These are phyloP conservation scores for Mungos mungo DNA, from an alignment of 2,113 vertebrate species.

Conservation along the genomic window DNA sequence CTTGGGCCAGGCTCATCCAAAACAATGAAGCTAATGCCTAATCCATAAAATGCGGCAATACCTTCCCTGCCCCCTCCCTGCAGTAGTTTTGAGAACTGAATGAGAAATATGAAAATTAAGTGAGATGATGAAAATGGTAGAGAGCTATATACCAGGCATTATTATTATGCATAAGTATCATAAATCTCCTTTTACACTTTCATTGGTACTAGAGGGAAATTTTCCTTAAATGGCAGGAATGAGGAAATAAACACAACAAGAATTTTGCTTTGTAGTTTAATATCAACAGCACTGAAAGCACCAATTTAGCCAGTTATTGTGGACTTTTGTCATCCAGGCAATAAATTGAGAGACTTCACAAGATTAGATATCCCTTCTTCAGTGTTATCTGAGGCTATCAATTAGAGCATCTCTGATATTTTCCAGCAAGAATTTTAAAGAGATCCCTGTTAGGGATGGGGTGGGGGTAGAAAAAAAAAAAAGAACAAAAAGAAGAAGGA, in stretches of 20 bases:
- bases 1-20: neutral
- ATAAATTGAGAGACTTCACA: slow-evolving; percentile 5
- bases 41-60: neutral
- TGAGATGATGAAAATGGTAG: slow-evolving; percentile 5
- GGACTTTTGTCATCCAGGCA: slow-evolving; percentile 43
- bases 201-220: slow-evolving; percentile 31
- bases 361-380: neutral
- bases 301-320: slow-evolving; percentile 9
- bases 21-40: slow-evolving; percentile 2
- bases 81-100: neutral
- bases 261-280: slow-evolving; percentile 54
- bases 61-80: neutral
- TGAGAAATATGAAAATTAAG: slow-evolving; percentile 53
- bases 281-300: neutral
- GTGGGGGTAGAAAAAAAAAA: no score
- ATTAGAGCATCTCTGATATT: neutral
- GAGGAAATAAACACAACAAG: slow-evolving; percentile 53
- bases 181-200: slow-evolving; percentile 43
- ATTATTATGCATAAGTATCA: neutral
- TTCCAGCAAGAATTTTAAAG: slow-evolving; percentile 27
- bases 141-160: neutral
- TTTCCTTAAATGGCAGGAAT: slow-evolving; percentile 47
- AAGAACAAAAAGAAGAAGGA: neutral
- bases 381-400: neutral
- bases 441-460: neutral